Conservation (phyloP, 1,140 invertebrate genomes). For the Bombyx mandarina region DNA sequence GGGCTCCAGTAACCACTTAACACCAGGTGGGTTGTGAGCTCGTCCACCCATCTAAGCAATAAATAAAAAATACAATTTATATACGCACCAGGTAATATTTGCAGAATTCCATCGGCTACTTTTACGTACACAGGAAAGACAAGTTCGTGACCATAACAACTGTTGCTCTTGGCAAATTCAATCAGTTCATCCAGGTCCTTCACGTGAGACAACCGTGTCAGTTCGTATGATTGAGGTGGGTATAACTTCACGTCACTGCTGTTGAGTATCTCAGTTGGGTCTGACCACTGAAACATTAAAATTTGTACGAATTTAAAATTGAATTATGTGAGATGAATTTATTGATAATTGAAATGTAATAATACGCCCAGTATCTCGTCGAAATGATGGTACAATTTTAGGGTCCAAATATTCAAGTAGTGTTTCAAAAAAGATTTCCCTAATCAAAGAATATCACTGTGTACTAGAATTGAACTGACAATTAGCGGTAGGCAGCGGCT, state of each 20-base stretch:
- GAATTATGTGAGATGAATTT: no score
- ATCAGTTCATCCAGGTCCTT: conserved; percentile 32
- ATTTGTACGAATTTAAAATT: background rate
- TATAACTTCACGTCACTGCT: conserved; percentile 29
- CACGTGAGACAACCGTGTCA: conserved; percentile 31
- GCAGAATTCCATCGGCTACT: conserved; percentile 42
- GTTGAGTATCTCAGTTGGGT: conserved; percentile 29
- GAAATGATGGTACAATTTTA: no score
- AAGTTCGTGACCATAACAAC: conserved; percentile 31
- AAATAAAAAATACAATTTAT: background rate
- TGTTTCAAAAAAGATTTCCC: no score
- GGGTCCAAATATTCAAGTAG: no score
- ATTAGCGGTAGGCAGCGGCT: no score
- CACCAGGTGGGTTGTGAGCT: no score
- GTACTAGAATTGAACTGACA: no score
- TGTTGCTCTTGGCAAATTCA: conserved; percentile 38
- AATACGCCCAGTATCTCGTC: no score
- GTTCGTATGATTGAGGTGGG: conserved; percentile 53
- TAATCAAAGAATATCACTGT: no score
- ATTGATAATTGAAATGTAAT: no score
- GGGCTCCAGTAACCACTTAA: no score
- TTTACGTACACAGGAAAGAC: conserved; percentile 32
- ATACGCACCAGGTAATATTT: conserved; percentile 40
- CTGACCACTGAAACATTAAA: conserved; percentile 42
- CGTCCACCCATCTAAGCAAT: no score